Base-by-base conservation (phyloP, 1,140 invertebrate species). In the Charaxes varanes region DNA sequence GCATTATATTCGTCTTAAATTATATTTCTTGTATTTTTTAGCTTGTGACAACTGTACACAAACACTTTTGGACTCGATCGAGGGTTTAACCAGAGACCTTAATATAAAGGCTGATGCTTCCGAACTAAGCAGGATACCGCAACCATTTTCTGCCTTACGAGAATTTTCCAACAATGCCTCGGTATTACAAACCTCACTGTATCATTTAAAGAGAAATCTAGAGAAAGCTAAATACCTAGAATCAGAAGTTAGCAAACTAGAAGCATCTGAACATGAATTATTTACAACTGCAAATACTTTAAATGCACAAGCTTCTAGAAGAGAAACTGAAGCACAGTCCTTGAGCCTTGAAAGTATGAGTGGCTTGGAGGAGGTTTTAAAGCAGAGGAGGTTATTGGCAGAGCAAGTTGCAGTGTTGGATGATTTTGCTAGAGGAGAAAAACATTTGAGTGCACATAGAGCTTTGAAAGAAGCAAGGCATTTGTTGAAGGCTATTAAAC, bases 21-120 rank as follows among this genome's bases (percentile, higher is more conserved):
- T 35, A 21, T 26, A 47, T 16, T 24, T 30, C 43, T 28, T 55
- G 55, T 52, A 46, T 53, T 36, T 53, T 87, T 84, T 70, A 96
- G 94, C 93, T 10, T 99, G 97, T 74, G 94, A 97, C 64, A 94
- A 95, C 31, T 99, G 97, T 61, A 95, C 94, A 1, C 90, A 93
- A 38, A 85, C 93, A 0, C 84, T 99, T 2, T 86, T 99, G 33
- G 87, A 93, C 48, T 90, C 92, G 15, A 68, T 95, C 1, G 89
- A 92, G 42, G 30, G 85, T 0, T 77, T 94, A 37, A 86, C 88
- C 0, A 52, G 78, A 23, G 64, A 86, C 13, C 56, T 92, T 4
- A 68, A 74, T 0, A 62, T 68, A 3, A 85, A 84, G 43, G 84
- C 89, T 30, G 67, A 87, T 24, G 82, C 88, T 33, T 83, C 89